Evolutionary conservation across 2,888 invertebrate species (phyloP).

Genomic region (Pammene aurita): DNA sequence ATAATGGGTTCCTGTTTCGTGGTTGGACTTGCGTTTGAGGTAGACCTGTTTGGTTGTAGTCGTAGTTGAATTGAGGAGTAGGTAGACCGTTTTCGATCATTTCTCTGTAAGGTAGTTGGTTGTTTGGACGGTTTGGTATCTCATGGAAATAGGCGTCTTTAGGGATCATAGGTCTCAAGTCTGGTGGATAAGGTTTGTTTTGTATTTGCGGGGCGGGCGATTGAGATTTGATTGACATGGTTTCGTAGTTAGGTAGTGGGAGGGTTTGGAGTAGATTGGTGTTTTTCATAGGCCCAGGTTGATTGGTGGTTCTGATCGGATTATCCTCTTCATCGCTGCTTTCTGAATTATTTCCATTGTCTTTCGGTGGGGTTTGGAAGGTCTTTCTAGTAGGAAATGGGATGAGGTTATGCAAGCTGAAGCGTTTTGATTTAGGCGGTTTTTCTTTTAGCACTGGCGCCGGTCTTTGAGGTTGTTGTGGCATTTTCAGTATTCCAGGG

Average conservation of each 20-base stretch:
- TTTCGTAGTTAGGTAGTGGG: conserved; percentile 83
- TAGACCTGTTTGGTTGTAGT: conserved; percentile 66
- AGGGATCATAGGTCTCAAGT: conserved; percentile 74
- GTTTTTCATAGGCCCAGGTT: conserved; percentile 82
- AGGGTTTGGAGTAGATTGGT: conserved; percentile 79
- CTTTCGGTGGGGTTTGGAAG: conserved; percentile 75
- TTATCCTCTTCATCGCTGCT: conserved; percentile 84
- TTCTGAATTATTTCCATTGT: conserved; percentile 81
- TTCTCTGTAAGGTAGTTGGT: conserved; percentile 67
- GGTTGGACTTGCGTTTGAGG: conserved; percentile 64
- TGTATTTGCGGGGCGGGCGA: conserved; percentile 67
- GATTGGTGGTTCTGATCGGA: conserved; percentile 72
- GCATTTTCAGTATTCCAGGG: conserved; percentile 70
- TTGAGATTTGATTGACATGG: conserved; percentile 74
- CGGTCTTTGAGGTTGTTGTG: conserved; percentile 75
- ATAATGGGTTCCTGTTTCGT: conserved; percentile 73
- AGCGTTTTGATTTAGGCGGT: conserved; percentile 77
- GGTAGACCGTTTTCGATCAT: conserved; percentile 63
- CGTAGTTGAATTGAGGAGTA: conserved; percentile 61
- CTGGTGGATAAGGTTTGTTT: conserved; percentile 55
- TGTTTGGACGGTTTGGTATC: conserved; percentile 75
- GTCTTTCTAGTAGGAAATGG: conserved; percentile 80
- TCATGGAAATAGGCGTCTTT: conserved; percentile 86
- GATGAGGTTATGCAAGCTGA: conserved; percentile 79
- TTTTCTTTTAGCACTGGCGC: conserved; percentile 77